These are phyloP conservation scores for Spea bombifrons DNA, from an alignment of 2,113 vertebrate genomes.

Conservation along the genomic window DNA sequence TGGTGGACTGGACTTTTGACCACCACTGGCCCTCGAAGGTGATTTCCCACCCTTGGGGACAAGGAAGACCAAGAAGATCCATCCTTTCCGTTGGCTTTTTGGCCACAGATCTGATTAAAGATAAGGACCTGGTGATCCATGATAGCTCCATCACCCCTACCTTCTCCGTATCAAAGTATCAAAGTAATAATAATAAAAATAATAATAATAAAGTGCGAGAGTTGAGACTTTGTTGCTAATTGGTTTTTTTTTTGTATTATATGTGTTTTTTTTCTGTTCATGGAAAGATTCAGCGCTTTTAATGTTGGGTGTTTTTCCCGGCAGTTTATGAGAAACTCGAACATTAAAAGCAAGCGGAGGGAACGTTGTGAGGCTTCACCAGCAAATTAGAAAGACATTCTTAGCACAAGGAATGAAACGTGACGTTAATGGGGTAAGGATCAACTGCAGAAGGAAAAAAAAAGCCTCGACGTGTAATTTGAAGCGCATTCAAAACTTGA, in stretches of 20 bases:
- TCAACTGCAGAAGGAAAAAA: conserved; percentile 25
- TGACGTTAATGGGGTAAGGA: conserved; percentile 44
- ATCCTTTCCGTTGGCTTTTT: too few species aligned
- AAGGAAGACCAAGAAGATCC: too few species aligned
- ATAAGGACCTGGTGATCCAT: too few species aligned
- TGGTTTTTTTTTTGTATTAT: not conserved
- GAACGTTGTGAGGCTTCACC: conserved; percentile 13
- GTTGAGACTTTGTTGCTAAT: conserved; percentile 12
- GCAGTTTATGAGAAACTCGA: conserved; percentile 1
- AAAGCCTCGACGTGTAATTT: conserved; percentile 42
- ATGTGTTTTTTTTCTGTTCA: conserved; percentile 6
- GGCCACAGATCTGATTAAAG: too few species aligned
- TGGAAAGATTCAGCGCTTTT: not conserved
- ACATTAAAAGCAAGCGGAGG: conserved; percentile 35
- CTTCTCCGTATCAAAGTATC: too few species aligned
- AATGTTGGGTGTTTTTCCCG: not conserved
- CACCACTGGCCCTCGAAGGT: too few species aligned
- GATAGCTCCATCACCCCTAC: too few species aligned
- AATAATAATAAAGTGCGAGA: not conserved
- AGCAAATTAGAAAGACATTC: conserved; percentile 46
- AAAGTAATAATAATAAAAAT: too few species aligned
- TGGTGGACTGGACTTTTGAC: too few species aligned
- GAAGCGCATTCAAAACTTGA: conserved; percentile 45
- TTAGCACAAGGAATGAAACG: conserved; percentile 42
- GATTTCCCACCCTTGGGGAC: too few species aligned